These are phyloP conservation scores for Formica aserva DNA, from an alignment of 2,888 invertebrate species.

Conservation along the genomic window DNA sequence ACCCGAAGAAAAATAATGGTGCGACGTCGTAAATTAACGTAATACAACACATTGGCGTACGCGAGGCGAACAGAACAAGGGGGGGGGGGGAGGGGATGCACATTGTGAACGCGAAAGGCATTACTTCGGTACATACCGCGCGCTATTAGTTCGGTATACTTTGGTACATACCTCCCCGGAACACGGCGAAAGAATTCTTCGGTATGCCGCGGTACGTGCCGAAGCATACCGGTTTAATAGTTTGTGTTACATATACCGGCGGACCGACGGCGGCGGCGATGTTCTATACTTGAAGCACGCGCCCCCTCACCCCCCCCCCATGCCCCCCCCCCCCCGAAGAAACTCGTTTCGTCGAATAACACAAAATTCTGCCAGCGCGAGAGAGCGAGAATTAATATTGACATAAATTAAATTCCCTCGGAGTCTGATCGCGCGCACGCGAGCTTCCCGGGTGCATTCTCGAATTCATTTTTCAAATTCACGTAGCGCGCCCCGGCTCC, in stretches of 20 bases:
- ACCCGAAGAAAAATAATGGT: background rate
- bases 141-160: constrained; percentile 55
- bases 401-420: constrained; percentile 54
- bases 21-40: constrained; percentile 48
- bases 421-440: constrained; percentile 42
- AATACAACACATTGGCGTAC: constrained; percentile 22
- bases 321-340: background rate
- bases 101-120: constrained; percentile 56
- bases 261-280: background rate
- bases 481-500: constrained; percentile 28
- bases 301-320: background rate
- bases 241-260: constrained; percentile 54
- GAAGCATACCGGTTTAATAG: constrained; percentile 56
- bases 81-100: constrained; percentile 6
- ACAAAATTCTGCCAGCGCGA: constrained; percentile 54
- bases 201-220: constrained; percentile 57
- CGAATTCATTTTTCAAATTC: constrained; percentile 56
- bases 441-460: constrained; percentile 40
- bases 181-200: constrained; percentile 56
- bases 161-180: constrained; percentile 52
- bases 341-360: constrained; percentile 57
- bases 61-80: background rate
- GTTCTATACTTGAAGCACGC: constrained; percentile 53
- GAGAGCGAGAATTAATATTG: constrained; percentile 55
- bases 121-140: constrained; percentile 57